A percentile compares a stretch with the other conserved stretches of the same genome.
These are phyloP conservation scores for Gambusia holbrooki DNA, from an alignment of 2,113 vertebrate genomes.

Conservation along the genomic window DNA sequence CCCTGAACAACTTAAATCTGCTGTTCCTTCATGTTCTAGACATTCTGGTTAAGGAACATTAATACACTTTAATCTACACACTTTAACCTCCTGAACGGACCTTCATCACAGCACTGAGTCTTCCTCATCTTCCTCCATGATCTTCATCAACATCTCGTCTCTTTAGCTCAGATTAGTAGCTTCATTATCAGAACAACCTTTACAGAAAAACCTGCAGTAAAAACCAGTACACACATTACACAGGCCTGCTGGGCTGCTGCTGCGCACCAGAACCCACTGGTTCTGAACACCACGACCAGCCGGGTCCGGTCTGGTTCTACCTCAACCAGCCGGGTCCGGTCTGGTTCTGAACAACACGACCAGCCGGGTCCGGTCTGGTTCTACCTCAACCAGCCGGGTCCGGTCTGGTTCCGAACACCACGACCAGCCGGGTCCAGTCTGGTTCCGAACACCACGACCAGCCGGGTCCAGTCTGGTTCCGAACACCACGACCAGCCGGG, in stretches of 20 bases:
- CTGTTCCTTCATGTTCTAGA: neutral
- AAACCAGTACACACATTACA: constrained; percentile 2
- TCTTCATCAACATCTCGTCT: neutral
- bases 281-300: no score
- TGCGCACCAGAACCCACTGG: neutral
- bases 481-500: no score
- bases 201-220: constrained; percentile 5
- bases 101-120: neutral
- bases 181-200: neutral
- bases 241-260: constrained; percentile 7
- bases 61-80: constrained; percentile 42
- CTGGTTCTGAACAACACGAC: no score
- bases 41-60: constrained; percentile 38
- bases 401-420: no score
- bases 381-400: no score
- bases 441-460: no score
- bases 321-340: no score
- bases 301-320: no score
- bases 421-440: no score
- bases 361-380: no score
- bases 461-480: no score
- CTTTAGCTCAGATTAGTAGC: neutral
- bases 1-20: constrained; percentile 15
- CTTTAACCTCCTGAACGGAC: constrained; percentile 46
- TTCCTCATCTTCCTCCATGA: neutral